Percentiles rank a stretch among this genome's conserved stretches.
These are phyloP conservation scores for Prunella fulvescens DNA, from an alignment of 2,113 vertebrate species.

Conservation along the genomic window DNA sequence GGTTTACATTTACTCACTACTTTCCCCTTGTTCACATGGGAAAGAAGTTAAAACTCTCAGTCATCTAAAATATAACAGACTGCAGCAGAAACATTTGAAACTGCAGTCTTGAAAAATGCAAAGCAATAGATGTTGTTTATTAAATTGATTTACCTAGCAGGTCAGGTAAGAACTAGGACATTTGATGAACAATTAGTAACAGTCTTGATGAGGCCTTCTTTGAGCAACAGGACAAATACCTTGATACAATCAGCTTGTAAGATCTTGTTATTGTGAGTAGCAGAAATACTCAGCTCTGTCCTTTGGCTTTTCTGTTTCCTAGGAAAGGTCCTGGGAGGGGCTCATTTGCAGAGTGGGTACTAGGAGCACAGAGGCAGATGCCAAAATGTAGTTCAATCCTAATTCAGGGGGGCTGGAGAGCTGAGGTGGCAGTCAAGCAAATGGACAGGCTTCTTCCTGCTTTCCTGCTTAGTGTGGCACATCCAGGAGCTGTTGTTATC, in stretches of 20 bases:
- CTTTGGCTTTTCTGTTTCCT: not conserved
- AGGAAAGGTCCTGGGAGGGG: not conserved
- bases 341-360: not conserved
- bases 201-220: not conserved
- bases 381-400: not conserved
- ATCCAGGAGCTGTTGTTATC: not conserved
- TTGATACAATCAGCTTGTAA: not conserved
- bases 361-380: not conserved
- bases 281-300: not conserved
- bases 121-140: not conserved
- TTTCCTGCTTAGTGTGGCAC: not conserved
- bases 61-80: not conserved
- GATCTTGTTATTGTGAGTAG: not conserved
- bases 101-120: not conserved
- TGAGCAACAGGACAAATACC: not conserved
- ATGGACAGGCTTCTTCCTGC: not conserved
- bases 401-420: not conserved
- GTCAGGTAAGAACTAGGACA: not conserved
- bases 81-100: not conserved
- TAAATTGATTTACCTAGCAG: not conserved
- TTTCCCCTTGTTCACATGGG: not conserved
- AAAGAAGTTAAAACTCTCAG: not conserved
- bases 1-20: not conserved
- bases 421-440: not conserved
- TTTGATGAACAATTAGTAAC: not conserved